phyloP scores from a whole-genome alignment of 2,113 vertebrate species.

The Oxygymnocypris stewartii region DNA sequence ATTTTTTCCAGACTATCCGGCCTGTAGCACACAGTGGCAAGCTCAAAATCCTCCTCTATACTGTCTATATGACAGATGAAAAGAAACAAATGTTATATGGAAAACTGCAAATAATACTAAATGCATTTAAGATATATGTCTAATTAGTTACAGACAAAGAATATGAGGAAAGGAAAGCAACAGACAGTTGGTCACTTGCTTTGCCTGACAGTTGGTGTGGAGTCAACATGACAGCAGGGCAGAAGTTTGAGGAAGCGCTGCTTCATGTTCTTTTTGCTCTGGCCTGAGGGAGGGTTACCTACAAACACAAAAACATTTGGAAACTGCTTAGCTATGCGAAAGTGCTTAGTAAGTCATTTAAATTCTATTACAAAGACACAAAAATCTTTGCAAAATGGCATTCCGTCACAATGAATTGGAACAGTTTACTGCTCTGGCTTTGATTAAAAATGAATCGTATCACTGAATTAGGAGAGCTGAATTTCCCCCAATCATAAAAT shows the following conservation, averaged over 20 bases:
- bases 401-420: not conserved
- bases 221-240: constrained; percentile 68
- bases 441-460: not conserved
- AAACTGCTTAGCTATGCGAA: constrained; percentile 12
- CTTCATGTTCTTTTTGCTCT: constrained; percentile 72
- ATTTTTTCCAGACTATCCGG: constrained; percentile 97
- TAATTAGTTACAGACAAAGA: not conserved
- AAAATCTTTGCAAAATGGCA: not conserved
- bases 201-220: constrained; percentile 64
- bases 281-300: constrained; percentile 72
- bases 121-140: not conserved
- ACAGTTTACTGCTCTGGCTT: constrained; percentile 2
- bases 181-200: constrained; percentile 61
- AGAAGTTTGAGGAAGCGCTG: constrained; percentile 75
- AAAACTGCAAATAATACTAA: not conserved
- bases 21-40: constrained; percentile 94
- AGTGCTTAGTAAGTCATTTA: not conserved
- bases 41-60: constrained; percentile 96
- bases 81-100: not conserved
- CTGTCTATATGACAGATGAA: constrained; percentile 81
- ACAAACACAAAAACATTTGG: constrained; percentile 52
- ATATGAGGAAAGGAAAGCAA: not conserved
- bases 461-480: not conserved
- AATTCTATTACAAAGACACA: not conserved
- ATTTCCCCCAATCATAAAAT: not conserved